These are phyloP conservation scores for Rotaria macrura DNA, from an alignment of 2,888 invertebrate species.

Conservation along the genomic window DNA sequence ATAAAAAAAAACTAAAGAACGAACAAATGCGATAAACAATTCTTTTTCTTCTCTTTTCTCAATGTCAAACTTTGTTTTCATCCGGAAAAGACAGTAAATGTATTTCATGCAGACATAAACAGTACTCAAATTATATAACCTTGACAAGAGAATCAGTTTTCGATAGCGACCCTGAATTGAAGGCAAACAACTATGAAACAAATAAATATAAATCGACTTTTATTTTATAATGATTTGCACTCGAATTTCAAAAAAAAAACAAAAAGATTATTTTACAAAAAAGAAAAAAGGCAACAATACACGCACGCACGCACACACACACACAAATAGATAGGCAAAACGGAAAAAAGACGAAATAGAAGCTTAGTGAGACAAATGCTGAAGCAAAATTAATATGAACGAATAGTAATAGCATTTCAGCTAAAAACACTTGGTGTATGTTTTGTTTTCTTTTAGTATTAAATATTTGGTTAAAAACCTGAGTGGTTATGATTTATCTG, in stretches of 20 bases:
- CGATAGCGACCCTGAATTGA: background rate
- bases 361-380: background rate
- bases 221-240: slow-evolving; percentile 11
- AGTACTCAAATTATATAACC: background rate
- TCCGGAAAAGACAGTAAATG: background rate
- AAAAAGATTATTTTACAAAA: slow-evolving; percentile 1
- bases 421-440: background rate
- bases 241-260: background rate
- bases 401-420: background rate
- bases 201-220: background rate
- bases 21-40: background rate
- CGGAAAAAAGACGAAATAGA: background rate
- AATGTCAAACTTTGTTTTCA: background rate
- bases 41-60: background rate
- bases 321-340: background rate
- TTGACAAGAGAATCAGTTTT: background rate
- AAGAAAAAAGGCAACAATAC: background rate
- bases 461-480: background rate
- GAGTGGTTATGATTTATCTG: background rate
- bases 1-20: background rate
- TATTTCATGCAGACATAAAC: background rate
- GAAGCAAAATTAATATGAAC: background rate
- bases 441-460: background rate
- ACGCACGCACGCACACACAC: no score
- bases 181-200: background rate